These are phyloP conservation scores for Danio tinwini DNA, from an alignment of 2,797 vertebrate genomes.

Conservation along the genomic window DNA sequence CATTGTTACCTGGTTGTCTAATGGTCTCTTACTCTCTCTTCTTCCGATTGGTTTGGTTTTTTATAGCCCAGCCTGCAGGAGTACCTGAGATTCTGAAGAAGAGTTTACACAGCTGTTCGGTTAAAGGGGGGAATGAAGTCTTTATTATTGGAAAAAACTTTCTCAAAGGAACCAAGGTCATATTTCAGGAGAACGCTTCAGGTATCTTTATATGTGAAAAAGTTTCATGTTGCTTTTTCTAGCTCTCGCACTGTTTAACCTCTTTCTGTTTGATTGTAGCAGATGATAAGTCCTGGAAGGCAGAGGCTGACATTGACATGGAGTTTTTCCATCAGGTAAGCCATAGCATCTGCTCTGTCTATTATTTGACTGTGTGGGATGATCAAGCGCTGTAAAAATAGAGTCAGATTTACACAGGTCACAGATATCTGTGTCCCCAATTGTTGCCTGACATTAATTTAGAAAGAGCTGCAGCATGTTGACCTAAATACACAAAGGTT, in stretches of 20 bases:
- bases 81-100: constrained; percentile 98
- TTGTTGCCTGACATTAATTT: constrained; percentile 39
- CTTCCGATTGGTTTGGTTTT: constrained; percentile 13
- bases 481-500: constrained; percentile 47
- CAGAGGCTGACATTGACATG: constrained; percentile 99
- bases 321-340: constrained; percentile 98
- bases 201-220: constrained; percentile 74
- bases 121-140: constrained; percentile 93
- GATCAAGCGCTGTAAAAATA: constrained; percentile 33
- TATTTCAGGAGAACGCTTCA: constrained; percentile 95
- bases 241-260: constrained; percentile 16
- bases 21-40: not conserved
- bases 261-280: constrained; percentile 33
- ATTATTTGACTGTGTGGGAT: constrained; percentile 36
- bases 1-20: not conserved
- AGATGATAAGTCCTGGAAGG: constrained; percentile 98
- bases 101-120: constrained; percentile 93
- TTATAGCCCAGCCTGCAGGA: constrained; percentile 96
- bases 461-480: constrained; percentile 18
- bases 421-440: constrained; percentile 19
- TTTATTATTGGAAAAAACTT: constrained; percentile 99
- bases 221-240: not conserved
- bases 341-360: constrained; percentile 18
- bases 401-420: constrained; percentile 36
- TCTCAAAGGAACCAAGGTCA: constrained; percentile 97